These are phyloP conservation scores for Micromys minutus DNA, from an alignment of 2,113 vertebrate species.

Conservation along the genomic window DNA sequence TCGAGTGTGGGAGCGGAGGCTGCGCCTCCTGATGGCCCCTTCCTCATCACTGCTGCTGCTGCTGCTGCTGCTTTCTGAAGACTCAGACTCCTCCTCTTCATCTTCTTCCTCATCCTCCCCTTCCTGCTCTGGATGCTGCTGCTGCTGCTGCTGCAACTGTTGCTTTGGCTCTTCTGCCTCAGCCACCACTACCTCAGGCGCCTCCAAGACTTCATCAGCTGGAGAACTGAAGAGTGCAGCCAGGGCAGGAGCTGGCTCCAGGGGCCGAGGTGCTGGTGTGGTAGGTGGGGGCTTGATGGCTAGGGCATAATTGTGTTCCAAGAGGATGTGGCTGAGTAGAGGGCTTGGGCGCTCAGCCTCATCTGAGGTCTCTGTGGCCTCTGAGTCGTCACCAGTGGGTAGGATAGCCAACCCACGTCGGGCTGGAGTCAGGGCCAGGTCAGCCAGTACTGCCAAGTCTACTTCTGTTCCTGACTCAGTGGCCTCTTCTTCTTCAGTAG, in stretches of 20 bases:
- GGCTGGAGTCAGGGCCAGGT: slow-evolving; percentile 88
- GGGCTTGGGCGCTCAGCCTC: slow-evolving; percentile 86
- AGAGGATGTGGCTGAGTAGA: slow-evolving; percentile 83
- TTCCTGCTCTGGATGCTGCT: neutral
- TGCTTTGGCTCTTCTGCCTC: slow-evolving; percentile 78
- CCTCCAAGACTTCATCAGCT: slow-evolving; percentile 81
- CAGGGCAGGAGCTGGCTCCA: slow-evolving; percentile 63
- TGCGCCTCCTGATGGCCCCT: slow-evolving; percentile 78
- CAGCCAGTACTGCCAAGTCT: slow-evolving; percentile 90
- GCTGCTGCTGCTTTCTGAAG: slow-evolving; percentile 83
- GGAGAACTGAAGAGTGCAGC: slow-evolving; percentile 80
- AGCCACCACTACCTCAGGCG: slow-evolving; percentile 87
- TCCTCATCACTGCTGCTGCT: slow-evolving; percentile 81
- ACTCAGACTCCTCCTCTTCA: slow-evolving; percentile 83
- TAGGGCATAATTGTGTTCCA: slow-evolving; percentile 94
- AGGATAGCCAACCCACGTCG: slow-evolving; percentile 28
- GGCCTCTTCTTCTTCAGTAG: slow-evolving; percentile 84
- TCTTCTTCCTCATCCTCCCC: slow-evolving; percentile 61
- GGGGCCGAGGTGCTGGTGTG: slow-evolving; percentile 13
- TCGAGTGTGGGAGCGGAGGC: slow-evolving; percentile 80
- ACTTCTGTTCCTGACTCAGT: slow-evolving; percentile 80
- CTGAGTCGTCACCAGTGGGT: slow-evolving; percentile 81
- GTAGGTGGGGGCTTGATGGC: slow-evolving; percentile 76
- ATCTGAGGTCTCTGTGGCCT: slow-evolving; percentile 90
- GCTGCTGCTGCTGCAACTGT: slow-evolving; percentile 34